A percentile compares a stretch with the other conserved stretches of the same genome.
Evolutionary conservation across 64 coral and sea anemone species (phyloP).

Genomic region (Pocillopora verrucosa): DNA sequence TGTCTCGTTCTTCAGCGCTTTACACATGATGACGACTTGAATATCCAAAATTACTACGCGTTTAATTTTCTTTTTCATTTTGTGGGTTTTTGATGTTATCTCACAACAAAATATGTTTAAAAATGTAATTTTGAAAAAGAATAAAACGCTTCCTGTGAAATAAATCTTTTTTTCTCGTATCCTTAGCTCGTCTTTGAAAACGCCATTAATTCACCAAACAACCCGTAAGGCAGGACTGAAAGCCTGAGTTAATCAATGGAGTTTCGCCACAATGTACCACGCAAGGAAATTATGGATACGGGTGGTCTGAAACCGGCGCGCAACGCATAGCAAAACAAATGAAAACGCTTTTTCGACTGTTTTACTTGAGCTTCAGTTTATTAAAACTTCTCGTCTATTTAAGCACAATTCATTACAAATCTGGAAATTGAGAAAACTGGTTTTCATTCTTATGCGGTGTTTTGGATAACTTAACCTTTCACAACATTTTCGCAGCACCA

Average conservation of each 20-base stretch:
- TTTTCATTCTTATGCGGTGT: conserved; percentile 25
- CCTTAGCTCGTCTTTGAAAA: neutral
- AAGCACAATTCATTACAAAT: conserved; percentile 75
- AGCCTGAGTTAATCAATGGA: conserved; percentile 31
- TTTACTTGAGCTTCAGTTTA: conserved; percentile 55
- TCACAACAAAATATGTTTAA: neutral
- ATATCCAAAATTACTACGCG: conserved; percentile 13
- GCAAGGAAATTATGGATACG: conserved; percentile 36
- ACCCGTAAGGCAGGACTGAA: conserved; percentile 9
- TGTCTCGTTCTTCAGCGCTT: neutral
- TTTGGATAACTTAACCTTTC: conserved; percentile 35
- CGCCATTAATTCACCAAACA: conserved; percentile 1
- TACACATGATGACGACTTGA: neutral
- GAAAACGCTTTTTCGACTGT: conserved; percentile 33
- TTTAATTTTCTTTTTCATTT: conserved; percentile 35
- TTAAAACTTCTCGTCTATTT: conserved; percentile 72
- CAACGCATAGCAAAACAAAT: conserved; percentile 37
- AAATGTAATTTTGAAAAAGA: neutral
- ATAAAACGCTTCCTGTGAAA: neutral
- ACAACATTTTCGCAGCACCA: conserved; percentile 43
- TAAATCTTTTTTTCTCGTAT: neutral
- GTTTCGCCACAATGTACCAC: conserved; percentile 25
- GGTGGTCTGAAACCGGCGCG: conserved; percentile 30
- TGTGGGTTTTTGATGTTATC: conserved; percentile 22
- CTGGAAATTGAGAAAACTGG: conserved; percentile 33